Evolutionary conservation across 2,888 invertebrate species (phyloP), one percentile per base, ranked within the genome.

Genomic region (Drosophila stalkeri): DNA sequence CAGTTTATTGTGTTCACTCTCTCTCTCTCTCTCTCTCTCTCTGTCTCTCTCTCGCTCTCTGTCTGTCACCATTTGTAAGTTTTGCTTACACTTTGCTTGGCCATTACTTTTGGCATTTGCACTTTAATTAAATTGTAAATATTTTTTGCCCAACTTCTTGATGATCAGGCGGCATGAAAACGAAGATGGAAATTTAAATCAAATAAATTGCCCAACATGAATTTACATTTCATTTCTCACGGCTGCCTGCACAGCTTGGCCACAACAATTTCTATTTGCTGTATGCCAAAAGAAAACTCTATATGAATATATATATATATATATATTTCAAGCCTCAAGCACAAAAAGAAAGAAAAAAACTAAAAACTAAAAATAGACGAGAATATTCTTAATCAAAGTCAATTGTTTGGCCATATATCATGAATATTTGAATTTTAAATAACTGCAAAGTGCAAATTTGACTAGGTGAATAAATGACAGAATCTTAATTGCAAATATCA

Each of bases 51-150:
- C 61, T 39, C 57, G 12, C 14, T 31, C 18, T 51, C 37, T 6
- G 20, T 11, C 16, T 35, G 9, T 31, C 23, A 14, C 7, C 9
- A 16, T n/a, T 60, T 35, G 35, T 47, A n/a, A 62, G 49, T 63
- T 51, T 57, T 54, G 23, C 47, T n/a, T 23, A 47, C 44, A 66
- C 51, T 64, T 78, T 67, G 66, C 23, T 60, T 60, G 61, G 64
- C 51, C 78, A 81, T 82, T 77, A 79, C 71, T 68, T 77, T 66
- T 64, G 69, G 71, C 83, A 86, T 72, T 77, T 86, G 77, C 75
- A 73, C 71, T 86, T 84, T 89, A 89, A 84, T 84, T 86, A 89
- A 84, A 89, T 89, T 83, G 85, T 74, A 81, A 84, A 87, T 84
- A 84, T 81, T 82, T 78, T 86, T 84, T 70, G 72, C 56, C 59